These are phyloP conservation scores for Heteromurus nitidus DNA, from an alignment of 2,888 invertebrate genomes.

Conservation along the genomic window DNA sequence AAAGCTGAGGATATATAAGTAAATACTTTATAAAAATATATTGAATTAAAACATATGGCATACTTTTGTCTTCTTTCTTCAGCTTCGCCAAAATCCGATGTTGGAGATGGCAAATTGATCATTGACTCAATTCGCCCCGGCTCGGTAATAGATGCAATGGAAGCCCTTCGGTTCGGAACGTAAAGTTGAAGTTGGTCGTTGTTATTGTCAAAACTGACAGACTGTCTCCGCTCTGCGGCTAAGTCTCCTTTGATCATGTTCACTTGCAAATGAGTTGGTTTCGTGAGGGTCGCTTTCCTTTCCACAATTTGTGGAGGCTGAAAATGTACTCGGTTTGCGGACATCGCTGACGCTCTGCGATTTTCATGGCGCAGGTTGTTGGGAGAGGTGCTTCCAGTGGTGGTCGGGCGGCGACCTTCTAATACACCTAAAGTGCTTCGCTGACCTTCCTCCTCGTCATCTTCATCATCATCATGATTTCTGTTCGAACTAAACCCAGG, in stretches of 20 bases:
- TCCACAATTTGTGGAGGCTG: too few relatives aligned
- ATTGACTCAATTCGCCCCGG: conserved; percentile 26
- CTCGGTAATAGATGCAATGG: conserved; percentile 3
- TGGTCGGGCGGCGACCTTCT: too few relatives aligned
- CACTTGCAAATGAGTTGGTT: neutral
- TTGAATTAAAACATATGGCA: neutral
- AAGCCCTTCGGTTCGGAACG: neutral
- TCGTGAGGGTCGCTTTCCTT: too few relatives aligned
- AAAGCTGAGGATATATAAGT: neutral
- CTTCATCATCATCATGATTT: too few relatives aligned
- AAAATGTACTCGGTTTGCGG: too few relatives aligned
- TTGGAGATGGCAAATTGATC: conserved; percentile 15
- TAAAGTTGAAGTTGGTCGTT: neutral
- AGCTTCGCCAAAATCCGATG: conserved; percentile 9
- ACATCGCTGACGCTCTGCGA: too few relatives aligned
- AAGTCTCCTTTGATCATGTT: neutral
- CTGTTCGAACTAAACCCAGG: too few relatives aligned
- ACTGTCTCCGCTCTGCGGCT: neutral
- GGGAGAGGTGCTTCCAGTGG: too few relatives aligned
- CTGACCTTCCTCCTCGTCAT: too few relatives aligned
- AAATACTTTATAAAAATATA: neutral
- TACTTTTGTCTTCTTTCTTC: conserved; percentile 1
- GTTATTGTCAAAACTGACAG: neutral
- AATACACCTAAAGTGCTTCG: too few relatives aligned
- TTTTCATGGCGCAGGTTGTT: too few relatives aligned